A percentile compares a stretch with the other conserved stretches of the same genome.
Evolutionary conservation across 2,888 invertebrate species (phyloP).

Genomic region (Spodoptera littoralis): DNA sequence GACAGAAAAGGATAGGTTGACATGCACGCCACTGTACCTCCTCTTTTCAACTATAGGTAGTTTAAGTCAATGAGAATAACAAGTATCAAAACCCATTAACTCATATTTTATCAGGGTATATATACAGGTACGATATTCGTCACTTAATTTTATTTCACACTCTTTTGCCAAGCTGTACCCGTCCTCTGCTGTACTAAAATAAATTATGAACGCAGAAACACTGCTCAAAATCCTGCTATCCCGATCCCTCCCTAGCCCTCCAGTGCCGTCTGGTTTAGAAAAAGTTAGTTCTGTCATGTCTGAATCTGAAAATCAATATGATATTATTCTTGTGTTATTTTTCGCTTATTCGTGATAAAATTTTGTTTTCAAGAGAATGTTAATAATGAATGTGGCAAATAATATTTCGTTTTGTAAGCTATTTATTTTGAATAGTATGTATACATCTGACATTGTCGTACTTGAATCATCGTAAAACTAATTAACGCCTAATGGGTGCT

Average conservation of each 20-base stretch:
- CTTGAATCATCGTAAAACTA: slow-evolving; percentile 43
- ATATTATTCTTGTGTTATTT: slow-evolving; percentile 45
- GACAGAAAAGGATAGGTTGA: no score
- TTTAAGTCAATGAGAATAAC: no score
- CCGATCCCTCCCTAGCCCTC: neutral
- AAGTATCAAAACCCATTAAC: no score
- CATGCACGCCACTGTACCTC: no score
- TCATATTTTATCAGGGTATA: no score
- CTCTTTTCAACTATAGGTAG: no score
- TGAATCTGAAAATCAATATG: slow-evolving; percentile 48
- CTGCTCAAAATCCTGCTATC: slow-evolving; percentile 23
- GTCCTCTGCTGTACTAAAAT: no score
- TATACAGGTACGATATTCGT: no score
- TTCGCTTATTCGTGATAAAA: slow-evolving; percentile 29
- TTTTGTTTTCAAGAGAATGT: slow-evolving; percentile 31
- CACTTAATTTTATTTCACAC: no score
- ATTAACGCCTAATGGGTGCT: slow-evolving; percentile 48
- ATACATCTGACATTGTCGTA: slow-evolving; percentile 23
- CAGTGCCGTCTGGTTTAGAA: slow-evolving; percentile 16
- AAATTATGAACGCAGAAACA: no score
- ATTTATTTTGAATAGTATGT: slow-evolving; percentile 25
- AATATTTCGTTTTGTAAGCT: slow-evolving; percentile 30
- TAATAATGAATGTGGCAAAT: slow-evolving; percentile 42
- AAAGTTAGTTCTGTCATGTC: slow-evolving; percentile 41
- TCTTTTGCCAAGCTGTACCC: no score